A percentile compares a stretch with the other conserved stretches of the same genome.
phyloP scores from a whole-genome alignment of 2,797 vertebrate species.

The Rhynchonycteris naso region DNA sequence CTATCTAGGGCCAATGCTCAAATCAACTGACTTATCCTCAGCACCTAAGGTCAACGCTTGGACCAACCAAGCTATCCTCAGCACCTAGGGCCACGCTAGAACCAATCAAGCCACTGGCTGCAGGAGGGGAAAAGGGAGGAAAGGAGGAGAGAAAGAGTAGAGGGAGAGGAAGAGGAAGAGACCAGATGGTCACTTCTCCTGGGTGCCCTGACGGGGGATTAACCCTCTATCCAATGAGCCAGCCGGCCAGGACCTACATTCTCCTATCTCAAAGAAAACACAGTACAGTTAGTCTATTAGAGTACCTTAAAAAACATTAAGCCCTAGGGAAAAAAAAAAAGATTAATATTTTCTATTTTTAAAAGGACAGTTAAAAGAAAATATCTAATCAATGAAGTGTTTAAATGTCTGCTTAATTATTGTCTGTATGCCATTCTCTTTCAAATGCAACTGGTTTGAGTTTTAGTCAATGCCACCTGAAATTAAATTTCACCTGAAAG shows the following conservation, averaged over 20 bases:
- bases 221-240: too few species aligned
- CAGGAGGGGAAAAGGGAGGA: too few species aligned
- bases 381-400: background rate
- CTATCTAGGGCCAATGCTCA: too few species aligned
- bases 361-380: conserved; percentile 11
- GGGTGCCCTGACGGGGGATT: too few species aligned
- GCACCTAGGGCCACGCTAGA: too few species aligned
- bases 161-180: too few species aligned
- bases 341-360: conserved; percentile 25
- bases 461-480: background rate
- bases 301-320: background rate
- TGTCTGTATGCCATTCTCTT: background rate
- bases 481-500: background rate
- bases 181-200: too few species aligned
- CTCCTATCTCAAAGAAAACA: conserved; percentile 44
- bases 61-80: too few species aligned
- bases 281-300: background rate
- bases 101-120: too few species aligned
- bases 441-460: background rate
- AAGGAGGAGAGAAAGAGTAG: too few species aligned
- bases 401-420: background rate
- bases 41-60: too few species aligned
- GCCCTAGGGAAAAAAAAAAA: background rate
- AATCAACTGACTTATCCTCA: too few species aligned
- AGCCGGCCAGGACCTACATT: background rate